phyloP scores from a whole-genome alignment of 2,888 invertebrate species.

The Luperina nickerlii region DNA sequence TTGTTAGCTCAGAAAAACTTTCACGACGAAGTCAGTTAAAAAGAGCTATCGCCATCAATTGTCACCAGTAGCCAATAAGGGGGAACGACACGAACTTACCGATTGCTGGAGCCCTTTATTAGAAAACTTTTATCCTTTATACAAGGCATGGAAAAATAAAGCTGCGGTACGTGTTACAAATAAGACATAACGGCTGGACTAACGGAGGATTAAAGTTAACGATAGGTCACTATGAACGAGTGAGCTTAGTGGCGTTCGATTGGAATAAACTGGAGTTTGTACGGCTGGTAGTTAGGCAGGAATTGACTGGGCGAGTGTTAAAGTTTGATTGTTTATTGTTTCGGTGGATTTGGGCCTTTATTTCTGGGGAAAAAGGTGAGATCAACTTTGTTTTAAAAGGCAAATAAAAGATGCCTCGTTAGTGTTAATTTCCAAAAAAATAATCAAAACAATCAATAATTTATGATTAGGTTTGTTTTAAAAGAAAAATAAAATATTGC shows the following conservation, averaged over 20 bases:
- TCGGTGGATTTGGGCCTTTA: slow-evolving; percentile 19
- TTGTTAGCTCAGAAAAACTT: slow-evolving; percentile 70
- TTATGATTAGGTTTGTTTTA: neutral
- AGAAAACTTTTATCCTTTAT: slow-evolving; percentile 86
- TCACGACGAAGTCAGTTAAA: slow-evolving; percentile 83
- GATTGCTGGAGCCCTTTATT: slow-evolving; percentile 87
- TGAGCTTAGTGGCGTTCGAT: slow-evolving; percentile 55
- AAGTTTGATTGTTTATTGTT: slow-evolving; percentile 51
- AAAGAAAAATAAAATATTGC: neutral
- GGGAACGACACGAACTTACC: slow-evolving; percentile 81
- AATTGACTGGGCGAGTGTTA: slow-evolving; percentile 47
- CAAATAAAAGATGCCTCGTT: neutral
- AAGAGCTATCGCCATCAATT: slow-evolving; percentile 88
- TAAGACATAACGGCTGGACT: slow-evolving; percentile 84
- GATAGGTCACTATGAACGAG: slow-evolving; percentile 60
- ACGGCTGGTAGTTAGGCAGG: slow-evolving; percentile 49
- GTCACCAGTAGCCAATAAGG: slow-evolving; percentile 89
- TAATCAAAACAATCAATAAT: neutral
- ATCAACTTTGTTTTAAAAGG: neutral
- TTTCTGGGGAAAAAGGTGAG: neutral
- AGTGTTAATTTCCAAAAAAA: neutral
- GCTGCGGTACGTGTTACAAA: slow-evolving; percentile 86
- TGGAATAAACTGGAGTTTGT: slow-evolving; percentile 61
- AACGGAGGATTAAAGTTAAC: slow-evolving; percentile 68
- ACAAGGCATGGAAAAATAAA: slow-evolving; percentile 85